Evolutionary conservation across 2,113 vertebrate species (phyloP).

Genomic region (Pan troglodytes): NHGRI_mPanTro3-v2.1_pri NC_086015.1:110996001-110996500

Average conservation of each 20-base stretch:
- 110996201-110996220: neutral
- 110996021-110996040: neutral
- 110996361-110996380: neutral
- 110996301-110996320: neutral
- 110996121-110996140: neutral
- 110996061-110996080: slow-evolving; percentile 46
- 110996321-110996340: neutral
- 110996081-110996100: slow-evolving; percentile 15
- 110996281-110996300: neutral
- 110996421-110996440: neutral
- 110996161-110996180: neutral
- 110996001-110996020: neutral
- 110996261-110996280: neutral
- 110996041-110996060: neutral
- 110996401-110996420: neutral
- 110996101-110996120: neutral
- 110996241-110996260: neutral
- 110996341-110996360: neutral
- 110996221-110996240: neutral
- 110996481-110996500: neutral
- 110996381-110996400: neutral
- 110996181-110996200: neutral
- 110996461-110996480: neutral
- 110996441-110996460: neutral
- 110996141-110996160: neutral